Evolutionary conservation across 2,797 vertebrate species (phyloP).

Genomic region (Phyllotis vaccarum): DNA sequence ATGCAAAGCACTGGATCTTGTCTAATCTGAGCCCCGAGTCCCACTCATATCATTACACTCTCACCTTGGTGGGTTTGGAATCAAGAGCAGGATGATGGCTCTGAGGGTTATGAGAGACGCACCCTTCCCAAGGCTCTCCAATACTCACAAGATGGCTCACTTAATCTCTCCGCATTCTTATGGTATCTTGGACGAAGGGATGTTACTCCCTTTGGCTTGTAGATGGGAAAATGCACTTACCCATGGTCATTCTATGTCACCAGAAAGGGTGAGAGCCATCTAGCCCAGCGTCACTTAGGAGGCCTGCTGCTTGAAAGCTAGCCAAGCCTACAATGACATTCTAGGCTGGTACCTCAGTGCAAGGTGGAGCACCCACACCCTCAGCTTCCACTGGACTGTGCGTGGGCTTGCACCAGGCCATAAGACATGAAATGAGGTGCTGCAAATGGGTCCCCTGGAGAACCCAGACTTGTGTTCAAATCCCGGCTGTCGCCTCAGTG

Average conservation of each 20-base stretch:
- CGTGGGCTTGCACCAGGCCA: background rate
- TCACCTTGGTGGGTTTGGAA: background rate
- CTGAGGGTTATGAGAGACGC: background rate
- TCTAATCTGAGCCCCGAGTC: background rate
- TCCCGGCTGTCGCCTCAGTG: background rate
- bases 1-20: background rate
- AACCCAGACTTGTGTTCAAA: background rate
- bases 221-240: background rate
- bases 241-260: background rate
- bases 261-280: background rate
- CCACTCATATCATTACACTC: no score
- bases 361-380: background rate
- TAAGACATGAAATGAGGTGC: background rate
- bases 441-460: background rate
- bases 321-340: background rate
- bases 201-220: background rate
- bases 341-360: background rate
- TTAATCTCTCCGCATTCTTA: background rate
- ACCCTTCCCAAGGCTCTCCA: background rate
- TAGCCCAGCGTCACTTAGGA: background rate
- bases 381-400: background rate
- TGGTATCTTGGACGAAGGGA: background rate
- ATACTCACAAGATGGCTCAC: background rate
- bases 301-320: background rate
- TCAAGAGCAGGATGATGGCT: background rate